Evolutionary conservation across 2,888 invertebrate species (phyloP).

Genomic region (Cerastoderma edule): DNA sequence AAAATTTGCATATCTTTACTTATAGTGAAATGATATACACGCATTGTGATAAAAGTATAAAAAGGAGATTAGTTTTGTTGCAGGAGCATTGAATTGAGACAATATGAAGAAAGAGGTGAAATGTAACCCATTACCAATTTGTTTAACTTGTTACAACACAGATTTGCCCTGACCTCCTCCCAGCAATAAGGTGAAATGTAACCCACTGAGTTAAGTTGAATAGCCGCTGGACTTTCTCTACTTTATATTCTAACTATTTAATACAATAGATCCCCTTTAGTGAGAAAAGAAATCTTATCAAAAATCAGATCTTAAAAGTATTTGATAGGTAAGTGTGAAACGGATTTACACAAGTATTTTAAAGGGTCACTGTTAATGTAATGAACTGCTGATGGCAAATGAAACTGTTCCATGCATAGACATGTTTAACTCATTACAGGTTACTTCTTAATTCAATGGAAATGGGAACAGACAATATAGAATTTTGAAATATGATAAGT

Average conservation of each 20-base stretch:
- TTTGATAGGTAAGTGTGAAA: slow-evolving; percentile 14
- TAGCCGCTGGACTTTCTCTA: no score
- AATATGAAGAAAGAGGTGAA: slow-evolving; percentile 4
- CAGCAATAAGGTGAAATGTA: no score
- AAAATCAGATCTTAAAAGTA: slow-evolving; percentile 14
- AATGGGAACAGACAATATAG: no score
- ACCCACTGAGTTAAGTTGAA: no score
- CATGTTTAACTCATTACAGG: no score
- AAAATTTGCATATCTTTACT: no score
- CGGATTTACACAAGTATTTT: slow-evolving; percentile 10
- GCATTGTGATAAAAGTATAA: not conserved
- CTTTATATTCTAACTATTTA: slow-evolving; percentile 12
- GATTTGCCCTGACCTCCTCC: no score
- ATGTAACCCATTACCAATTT: slow-evolving; percentile 4
- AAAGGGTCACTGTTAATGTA: slow-evolving; percentile 4
- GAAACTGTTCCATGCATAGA: no score
- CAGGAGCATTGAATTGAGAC: not conserved
- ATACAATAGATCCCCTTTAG: not conserved
- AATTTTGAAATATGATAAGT: no score
- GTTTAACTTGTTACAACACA: no score
- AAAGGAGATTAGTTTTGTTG: not conserved
- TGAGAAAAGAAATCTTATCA: slow-evolving; percentile 20
- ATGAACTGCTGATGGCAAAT: not conserved
- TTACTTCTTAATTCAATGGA: no score
- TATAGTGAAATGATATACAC: no score